Percentiles rank a stretch among this genome's conserved stretches.
These are phyloP conservation scores for Enoplosus armatus DNA, from an alignment of 2,797 vertebrate species.

Conservation along the genomic window DNA sequence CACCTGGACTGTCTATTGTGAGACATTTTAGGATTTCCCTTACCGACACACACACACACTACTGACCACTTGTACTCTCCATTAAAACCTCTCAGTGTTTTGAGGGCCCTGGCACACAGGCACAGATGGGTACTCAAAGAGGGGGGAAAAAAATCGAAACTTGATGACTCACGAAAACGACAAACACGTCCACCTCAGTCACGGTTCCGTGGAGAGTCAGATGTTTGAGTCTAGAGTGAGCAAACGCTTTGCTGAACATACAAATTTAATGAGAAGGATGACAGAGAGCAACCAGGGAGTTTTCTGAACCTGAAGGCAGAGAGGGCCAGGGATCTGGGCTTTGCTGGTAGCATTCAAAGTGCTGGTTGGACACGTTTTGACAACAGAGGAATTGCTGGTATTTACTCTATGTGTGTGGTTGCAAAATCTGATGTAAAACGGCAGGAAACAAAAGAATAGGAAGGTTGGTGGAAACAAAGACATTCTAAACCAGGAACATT, in stretches of 20 bases:
- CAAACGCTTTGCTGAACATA: constrained; percentile 60
- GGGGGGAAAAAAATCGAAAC: not conserved
- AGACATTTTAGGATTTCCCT: constrained; percentile 39
- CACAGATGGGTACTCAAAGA: constrained; percentile 58
- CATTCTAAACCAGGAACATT: not conserved
- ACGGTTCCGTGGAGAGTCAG: constrained; percentile 23
- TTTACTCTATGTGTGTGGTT: not conserved
- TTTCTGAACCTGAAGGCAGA: constrained; percentile 32
- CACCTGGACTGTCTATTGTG: constrained; percentile 31
- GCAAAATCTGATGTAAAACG: not conserved
- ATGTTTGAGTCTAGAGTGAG: constrained; percentile 47
- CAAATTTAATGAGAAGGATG: constrained; percentile 62
- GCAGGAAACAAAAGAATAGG: not conserved
- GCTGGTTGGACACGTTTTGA: constrained; percentile 18
- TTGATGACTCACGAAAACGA: constrained; percentile 62
- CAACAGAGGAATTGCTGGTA: constrained; percentile 7
- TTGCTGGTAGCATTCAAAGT: constrained; percentile 23
- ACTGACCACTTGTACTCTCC: constrained; percentile 42
- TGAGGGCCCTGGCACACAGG: constrained; percentile 33
- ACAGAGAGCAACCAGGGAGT: constrained; percentile 32
- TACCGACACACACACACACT: constrained; percentile 7
- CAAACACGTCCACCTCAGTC: constrained; percentile 45
- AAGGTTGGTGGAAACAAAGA: not conserved
- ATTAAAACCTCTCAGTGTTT: constrained; percentile 51
- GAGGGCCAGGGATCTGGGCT: not conserved